A percentile compares a stretch with the other conserved stretches of the same genome.
phyloP scores from a whole-genome alignment of 1,140 invertebrate genomes.

The Ooceraea biroi region DNA sequence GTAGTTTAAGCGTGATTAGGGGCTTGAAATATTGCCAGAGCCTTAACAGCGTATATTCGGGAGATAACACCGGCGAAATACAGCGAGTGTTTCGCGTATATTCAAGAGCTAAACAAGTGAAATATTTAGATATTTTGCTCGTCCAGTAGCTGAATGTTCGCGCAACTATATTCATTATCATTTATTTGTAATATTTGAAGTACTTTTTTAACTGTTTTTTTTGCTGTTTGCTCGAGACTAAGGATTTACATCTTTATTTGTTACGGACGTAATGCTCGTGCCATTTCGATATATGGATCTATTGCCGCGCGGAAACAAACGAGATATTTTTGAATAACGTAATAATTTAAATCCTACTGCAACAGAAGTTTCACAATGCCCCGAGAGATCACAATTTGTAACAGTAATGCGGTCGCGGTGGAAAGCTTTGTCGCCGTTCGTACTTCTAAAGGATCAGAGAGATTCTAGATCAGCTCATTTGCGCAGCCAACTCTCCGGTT shows the following conservation, averaged over 20 bases:
- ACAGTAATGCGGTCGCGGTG: conserved; percentile 29
- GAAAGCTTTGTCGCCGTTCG: conserved; percentile 14
- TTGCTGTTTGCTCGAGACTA: background rate
- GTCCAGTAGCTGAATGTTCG: background rate
- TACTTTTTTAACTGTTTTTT: background rate
- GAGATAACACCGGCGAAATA: conserved; percentile 16
- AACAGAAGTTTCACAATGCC: background rate
- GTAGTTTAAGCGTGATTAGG: conserved; percentile 44
- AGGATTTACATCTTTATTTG: conserved; percentile 4
- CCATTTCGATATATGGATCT: background rate
- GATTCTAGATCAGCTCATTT: conserved; percentile 58
- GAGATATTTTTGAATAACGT: background rate
- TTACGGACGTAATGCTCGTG: background rate
- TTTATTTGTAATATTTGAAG: background rate
- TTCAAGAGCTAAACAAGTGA: conserved; percentile 3
- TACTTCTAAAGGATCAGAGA: conserved; percentile 37
- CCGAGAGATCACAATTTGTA: conserved; percentile 49
- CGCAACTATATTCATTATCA: background rate
- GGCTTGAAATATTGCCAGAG: conserved; percentile 47
- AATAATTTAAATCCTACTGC: conserved; percentile 42
- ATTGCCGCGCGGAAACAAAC: background rate
- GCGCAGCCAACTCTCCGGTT: conserved; percentile 11
- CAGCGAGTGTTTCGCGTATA: background rate
- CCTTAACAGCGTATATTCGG: background rate
- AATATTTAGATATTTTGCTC: background rate